Percentiles rank a stretch among this genome's conserved stretches.
These are phyloP conservation scores for Habropoda laboriosa DNA, from an alignment of 1,140 invertebrate genomes.

Conservation along the genomic window DNA sequence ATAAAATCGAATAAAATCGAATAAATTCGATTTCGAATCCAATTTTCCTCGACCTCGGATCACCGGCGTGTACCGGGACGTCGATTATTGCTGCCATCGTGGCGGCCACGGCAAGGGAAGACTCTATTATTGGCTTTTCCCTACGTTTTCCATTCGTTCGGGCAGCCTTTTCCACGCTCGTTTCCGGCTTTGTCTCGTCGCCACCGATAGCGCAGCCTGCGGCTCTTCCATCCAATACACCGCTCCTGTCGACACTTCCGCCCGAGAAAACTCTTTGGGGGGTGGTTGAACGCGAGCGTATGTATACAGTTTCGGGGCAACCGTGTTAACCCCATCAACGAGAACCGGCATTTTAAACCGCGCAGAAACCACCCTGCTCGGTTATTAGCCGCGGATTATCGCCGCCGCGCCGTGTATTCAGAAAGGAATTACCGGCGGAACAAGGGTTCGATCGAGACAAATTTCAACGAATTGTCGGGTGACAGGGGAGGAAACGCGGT, in stretches of 20 bases:
- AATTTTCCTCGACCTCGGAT: slow-evolving; percentile 56
- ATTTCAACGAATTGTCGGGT: neutral
- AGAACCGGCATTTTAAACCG: neutral
- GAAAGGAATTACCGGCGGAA: neutral
- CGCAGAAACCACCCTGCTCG: too few relatives aligned
- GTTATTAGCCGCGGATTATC: slow-evolving; percentile 19
- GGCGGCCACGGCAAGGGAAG: slow-evolving; percentile 33
- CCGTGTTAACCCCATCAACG: slow-evolving; percentile 1
- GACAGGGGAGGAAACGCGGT: neutral
- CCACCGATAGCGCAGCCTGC: too few relatives aligned
- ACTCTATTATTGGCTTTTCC: slow-evolving; percentile 55
- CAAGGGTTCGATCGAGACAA: neutral
- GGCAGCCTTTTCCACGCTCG: neutral
- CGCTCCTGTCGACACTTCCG: too few relatives aligned
- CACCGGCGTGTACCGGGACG: slow-evolving; percentile 32
- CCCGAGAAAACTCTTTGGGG: too few relatives aligned
- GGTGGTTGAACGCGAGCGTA: too few relatives aligned
- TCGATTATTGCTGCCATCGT: slow-evolving; percentile 56
- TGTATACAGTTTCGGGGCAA: too few relatives aligned
- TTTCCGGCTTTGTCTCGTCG: neutral
- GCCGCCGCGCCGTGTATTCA: neutral
- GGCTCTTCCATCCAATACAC: too few relatives aligned
- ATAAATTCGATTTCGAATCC: too few relatives aligned
- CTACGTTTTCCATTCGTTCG: slow-evolving; percentile 48
- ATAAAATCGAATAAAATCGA: slow-evolving; percentile 63